Evolutionary conservation across 2,113 vertebrate species (phyloP).

Genomic region (Bos taurus): ARS-UCD2.0 NC_037333.1:65437001-65437500

Average conservation of each 20-base stretch:
- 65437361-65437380: not conserved
- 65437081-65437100: not conserved
- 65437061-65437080: not conserved
- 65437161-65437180: not conserved
- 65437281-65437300: not conserved
- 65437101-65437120: not conserved
- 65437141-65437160: not conserved
- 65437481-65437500: not conserved
- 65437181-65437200: not conserved
- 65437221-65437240: not conserved
- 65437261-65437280: not conserved
- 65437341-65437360: not conserved
- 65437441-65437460: not conserved
- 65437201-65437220: not conserved
- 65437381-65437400: not conserved
- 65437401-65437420: not conserved
- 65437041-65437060: not conserved
- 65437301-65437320: not conserved
- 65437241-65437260: not conserved
- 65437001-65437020: not conserved
- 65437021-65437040: not conserved
- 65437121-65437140: not conserved
- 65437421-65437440: not conserved
- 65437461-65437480: not conserved
- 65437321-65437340: not conserved